phyloP scores from a whole-genome alignment of 2,113 vertebrate genomes.

The Crocuta crocuta region DNA sequence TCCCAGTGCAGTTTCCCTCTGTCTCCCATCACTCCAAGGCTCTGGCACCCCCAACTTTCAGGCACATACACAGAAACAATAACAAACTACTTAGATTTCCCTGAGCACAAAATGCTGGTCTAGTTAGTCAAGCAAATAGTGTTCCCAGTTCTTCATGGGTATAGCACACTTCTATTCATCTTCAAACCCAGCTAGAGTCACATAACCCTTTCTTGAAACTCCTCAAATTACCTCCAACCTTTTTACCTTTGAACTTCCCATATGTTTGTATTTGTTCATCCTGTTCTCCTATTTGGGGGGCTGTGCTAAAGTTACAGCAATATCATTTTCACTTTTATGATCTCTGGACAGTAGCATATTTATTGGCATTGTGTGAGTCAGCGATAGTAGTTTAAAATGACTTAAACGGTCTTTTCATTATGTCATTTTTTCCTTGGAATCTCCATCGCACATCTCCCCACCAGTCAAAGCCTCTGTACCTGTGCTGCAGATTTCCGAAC shows the following conservation, averaged over 20 bases:
- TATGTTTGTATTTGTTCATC: background rate
- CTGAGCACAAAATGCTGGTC: background rate
- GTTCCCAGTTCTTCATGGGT: background rate
- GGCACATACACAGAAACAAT: background rate
- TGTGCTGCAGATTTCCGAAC: background rate
- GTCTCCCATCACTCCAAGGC: background rate
- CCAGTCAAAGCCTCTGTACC: background rate
- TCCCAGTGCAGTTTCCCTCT: background rate
- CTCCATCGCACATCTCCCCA: background rate
- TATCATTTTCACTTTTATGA: background rate
- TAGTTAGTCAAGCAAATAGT: background rate
- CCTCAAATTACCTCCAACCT: background rate
- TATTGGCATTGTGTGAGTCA: background rate
- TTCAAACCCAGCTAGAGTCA: background rate
- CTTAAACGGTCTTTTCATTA: background rate
- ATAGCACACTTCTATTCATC: background rate
- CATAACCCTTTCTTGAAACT: background rate
- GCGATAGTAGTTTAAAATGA: background rate
- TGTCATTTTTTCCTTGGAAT: background rate
- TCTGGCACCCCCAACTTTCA: background rate
- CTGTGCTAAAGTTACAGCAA: background rate
- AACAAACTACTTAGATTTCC: background rate
- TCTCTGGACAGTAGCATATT: background rate
- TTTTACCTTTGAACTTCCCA: background rate
- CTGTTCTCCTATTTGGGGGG: background rate